phyloP scores from a whole-genome alignment of 2,113 vertebrate species.

The Aviceda subcristata region DNA sequence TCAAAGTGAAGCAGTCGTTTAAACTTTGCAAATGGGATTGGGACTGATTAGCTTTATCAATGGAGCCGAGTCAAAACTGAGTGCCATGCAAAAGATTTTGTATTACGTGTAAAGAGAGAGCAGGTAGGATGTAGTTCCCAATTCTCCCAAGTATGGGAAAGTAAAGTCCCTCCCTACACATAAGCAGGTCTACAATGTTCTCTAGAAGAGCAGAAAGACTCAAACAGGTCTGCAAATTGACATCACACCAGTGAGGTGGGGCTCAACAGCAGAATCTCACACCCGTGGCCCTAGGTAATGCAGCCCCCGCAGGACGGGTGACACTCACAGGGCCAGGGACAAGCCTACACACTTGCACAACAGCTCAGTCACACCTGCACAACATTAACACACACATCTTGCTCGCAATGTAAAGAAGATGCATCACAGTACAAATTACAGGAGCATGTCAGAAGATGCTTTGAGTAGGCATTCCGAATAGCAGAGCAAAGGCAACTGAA shows the following conservation, averaged over 20 bases:
- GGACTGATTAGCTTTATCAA: background rate
- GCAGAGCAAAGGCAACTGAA: background rate
- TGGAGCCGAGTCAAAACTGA: background rate
- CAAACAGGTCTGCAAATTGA: background rate
- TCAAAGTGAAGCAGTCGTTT: background rate
- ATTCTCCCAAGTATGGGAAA: background rate
- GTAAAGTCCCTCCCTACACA: background rate
- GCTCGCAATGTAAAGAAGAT: background rate
- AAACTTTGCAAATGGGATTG: background rate
- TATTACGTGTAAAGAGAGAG: background rate
- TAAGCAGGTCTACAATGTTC: background rate
- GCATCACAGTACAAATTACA: background rate
- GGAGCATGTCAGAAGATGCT: background rate
- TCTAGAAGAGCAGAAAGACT: background rate
- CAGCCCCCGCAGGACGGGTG: rapidly evolving
- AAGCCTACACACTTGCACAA: background rate
- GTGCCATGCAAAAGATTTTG: background rate
- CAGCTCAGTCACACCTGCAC: background rate
- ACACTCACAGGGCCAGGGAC: background rate
- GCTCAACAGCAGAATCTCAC: background rate
- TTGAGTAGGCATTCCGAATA: background rate
- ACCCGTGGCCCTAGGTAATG: background rate
- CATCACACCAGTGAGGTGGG: background rate
- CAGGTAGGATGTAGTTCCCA: rapidly evolving
- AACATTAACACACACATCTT: background rate